Percentiles rank a stretch among this genome's conserved stretches.
Conservation (phyloP, 2,113 vertebrate species). For the Hyperopisus bebe region DNA sequence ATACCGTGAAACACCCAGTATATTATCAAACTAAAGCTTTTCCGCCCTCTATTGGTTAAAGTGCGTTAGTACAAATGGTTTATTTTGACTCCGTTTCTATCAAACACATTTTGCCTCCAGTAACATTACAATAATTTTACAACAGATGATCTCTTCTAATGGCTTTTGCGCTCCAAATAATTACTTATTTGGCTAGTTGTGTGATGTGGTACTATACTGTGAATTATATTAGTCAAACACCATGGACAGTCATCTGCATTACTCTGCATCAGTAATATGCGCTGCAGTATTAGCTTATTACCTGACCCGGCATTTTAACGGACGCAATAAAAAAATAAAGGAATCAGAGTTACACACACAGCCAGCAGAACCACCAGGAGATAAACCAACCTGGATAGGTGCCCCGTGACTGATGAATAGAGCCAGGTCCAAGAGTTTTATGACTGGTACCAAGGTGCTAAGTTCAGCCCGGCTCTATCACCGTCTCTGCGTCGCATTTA, state of each 20-base stretch:
- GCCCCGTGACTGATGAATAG: not conserved
- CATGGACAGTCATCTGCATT: not conserved
- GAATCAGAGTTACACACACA: not conserved
- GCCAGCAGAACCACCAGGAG: conserved; percentile 1
- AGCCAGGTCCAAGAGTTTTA: not conserved
- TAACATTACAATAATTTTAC: not conserved
- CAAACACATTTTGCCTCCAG: not conserved
- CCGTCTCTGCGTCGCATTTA: not conserved
- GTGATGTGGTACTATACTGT: not conserved
- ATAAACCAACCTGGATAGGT: not conserved
- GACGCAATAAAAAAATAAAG: not conserved
- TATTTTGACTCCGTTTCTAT: not conserved
- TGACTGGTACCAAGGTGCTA: not conserved
- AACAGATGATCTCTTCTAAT: not conserved
- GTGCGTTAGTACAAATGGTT: not conserved
- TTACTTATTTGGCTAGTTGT: not conserved
- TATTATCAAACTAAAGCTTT: conserved; percentile 45
- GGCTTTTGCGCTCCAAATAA: not conserved
- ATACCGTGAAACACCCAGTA: conserved; percentile 37
- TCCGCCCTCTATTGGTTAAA: conserved; percentile 42
- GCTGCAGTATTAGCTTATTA: not conserved
- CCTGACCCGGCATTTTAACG: not conserved
- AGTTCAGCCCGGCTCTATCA: not conserved
- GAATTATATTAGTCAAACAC: not conserved
- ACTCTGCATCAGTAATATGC: not conserved